A percentile compares a stretch with the other conserved stretches of the same genome.
Conservation (phyloP, 2,888 invertebrate species). For the Cheiracanthium punctorium region DNA sequence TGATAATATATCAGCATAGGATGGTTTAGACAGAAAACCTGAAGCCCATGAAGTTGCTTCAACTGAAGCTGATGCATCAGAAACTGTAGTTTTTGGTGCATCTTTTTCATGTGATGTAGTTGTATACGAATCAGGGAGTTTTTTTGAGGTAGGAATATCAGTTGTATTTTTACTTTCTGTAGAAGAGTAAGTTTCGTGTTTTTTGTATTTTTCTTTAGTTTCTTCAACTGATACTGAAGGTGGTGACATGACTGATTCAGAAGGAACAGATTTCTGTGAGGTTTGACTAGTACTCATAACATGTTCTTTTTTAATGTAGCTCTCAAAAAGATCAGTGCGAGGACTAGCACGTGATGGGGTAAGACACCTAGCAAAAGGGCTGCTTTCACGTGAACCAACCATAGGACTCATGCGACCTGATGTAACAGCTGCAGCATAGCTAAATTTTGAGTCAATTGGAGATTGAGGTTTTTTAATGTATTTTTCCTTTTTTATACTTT, state of each 20-base stretch:
- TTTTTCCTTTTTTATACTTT: slow-evolving; percentile 30
- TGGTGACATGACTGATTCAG: background rate
- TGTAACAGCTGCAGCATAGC: slow-evolving; percentile 40
- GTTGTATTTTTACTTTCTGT: background rate
- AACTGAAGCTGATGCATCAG: background rate
- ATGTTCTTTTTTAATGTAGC: slow-evolving; percentile 19
- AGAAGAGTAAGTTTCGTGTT: background rate
- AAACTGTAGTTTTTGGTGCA: background rate
- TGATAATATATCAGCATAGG: slow-evolving; percentile 85
- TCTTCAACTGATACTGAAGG: background rate
- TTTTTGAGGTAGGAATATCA: background rate
- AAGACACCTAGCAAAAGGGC: slow-evolving; percentile 28
- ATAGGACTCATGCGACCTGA: slow-evolving; percentile 51
- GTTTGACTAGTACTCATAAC: slow-evolving; percentile 4
- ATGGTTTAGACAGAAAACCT: slow-evolving; percentile 72
- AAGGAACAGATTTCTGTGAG: background rate
- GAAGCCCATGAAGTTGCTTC: slow-evolving; percentile 67
- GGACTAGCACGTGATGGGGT: slow-evolving; percentile 35
- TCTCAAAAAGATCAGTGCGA: slow-evolving; percentile 12
- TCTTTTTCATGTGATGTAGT: background rate
- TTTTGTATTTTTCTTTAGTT: slow-evolving; percentile 30
- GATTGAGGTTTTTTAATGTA: slow-evolving; percentile 34
- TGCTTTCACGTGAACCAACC: slow-evolving; percentile 22
- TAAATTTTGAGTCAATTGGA: slow-evolving; percentile 12
- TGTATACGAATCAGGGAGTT: background rate